These are phyloP conservation scores for Phrynocephalus guinanensis DNA, from an alignment of 2,797 vertebrate genomes.

Conservation along the genomic window DNA sequence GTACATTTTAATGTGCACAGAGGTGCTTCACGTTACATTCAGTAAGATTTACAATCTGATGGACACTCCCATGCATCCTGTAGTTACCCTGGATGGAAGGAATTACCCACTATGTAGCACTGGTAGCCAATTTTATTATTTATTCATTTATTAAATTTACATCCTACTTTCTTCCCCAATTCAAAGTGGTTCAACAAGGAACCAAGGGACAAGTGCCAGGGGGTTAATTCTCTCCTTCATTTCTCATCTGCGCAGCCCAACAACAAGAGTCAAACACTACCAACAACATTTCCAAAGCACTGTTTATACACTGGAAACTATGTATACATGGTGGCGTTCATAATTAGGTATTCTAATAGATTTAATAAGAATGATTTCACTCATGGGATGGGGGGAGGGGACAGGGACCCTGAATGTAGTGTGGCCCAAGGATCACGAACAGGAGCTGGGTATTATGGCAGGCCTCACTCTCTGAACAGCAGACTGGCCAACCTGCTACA, in stretches of 20 bases:
- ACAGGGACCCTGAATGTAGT: neutral
- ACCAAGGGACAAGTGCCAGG: neutral
- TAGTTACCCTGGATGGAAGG: neutral
- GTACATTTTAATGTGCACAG: neutral
- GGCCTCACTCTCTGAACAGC: neutral
- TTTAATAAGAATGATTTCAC: neutral
- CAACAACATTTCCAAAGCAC: neutral
- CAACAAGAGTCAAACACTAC: neutral
- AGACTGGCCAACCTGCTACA: neutral
- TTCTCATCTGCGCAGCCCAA: neutral
- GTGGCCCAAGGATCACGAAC: neutral
- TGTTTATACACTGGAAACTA: neutral
- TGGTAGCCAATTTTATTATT: neutral
- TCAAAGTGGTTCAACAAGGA: neutral
- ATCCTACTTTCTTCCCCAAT: too few relatives aligned
- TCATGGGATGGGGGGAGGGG: neutral
- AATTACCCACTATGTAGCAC: neutral
- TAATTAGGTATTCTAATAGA: neutral
- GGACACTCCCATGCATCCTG: neutral
- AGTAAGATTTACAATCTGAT: neutral
- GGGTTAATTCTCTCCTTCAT: neutral
- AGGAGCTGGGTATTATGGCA: neutral
- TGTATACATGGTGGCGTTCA: neutral
- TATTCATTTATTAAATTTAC: too few relatives aligned
- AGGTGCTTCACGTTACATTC: neutral